Base-by-base conservation (phyloP, 2,797 vertebrate species). In the Potorous gilbertii region DNA sequence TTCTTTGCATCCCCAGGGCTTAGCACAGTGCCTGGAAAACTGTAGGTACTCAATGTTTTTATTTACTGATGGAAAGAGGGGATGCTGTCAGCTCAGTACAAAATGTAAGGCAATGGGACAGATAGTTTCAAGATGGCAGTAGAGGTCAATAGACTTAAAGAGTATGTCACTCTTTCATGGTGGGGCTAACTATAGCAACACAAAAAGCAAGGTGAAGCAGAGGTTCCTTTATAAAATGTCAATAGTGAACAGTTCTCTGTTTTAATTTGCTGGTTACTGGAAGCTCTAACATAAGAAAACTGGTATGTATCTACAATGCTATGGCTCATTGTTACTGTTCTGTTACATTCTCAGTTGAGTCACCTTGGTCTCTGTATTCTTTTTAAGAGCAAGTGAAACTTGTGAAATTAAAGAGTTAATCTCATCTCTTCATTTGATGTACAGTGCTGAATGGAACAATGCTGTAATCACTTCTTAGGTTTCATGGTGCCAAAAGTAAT, bases 401-500 rank as follows among this genome's bases (percentile, higher is more conserved):
- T n/a, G 9, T 66, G 62, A 34, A 66, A 66, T 66, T 66, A n/a
- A 66, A 66, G 34, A 66, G 62, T n/a, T 66, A 66, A 66, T 66
- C n/a, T 66, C 18, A 66, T 66, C 14, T 66, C 34, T 66, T 66
- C 62, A 5, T 66, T 66, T n/a, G 12, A 28, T 62, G 31, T 62
- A 34, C 9, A 34, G 59, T 66, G 31, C 2, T 66, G 62, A n/a
- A 66, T 66, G 14, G 14, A n/a, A n/a, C 74, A 95, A 93, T 56
- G 90, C 31, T 24, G 91, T 46, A 40, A 14, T 1, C 14, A 21
- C 94, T 93, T 40, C 66, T 91, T 21, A 93, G 94, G 90, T 91
- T 90, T 90, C 93, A 59, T 13, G 91, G 89, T 40, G 59, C n/a
- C 28, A 93, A 94, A 91, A 29, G 94, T 54, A 62, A 91, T 92